phyloP scores from a whole-genome alignment of 2,888 invertebrate genomes.

The Trichogramma evanescens region DNA sequence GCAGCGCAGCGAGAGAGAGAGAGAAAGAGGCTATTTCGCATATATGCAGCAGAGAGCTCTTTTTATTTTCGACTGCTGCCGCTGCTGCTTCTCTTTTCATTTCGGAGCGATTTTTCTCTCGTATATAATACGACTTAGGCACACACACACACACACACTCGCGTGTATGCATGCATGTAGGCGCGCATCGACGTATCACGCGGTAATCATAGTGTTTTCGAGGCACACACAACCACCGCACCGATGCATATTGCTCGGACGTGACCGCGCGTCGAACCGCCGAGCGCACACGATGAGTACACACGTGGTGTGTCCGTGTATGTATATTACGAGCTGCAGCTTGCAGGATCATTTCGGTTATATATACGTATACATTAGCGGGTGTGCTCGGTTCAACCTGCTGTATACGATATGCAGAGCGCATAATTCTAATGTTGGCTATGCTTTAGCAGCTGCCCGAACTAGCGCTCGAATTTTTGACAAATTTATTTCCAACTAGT shows the following conservation, averaged over 20 bases:
- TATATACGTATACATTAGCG: too few species aligned
- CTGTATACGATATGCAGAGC: neutral
- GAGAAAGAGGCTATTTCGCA: conserved; percentile 29
- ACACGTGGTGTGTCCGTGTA: neutral
- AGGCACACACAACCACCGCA: neutral
- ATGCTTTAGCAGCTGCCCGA: too few species aligned
- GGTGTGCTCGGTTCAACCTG: too few species aligned
- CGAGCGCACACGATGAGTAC: neutral
- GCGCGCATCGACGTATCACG: conserved; percentile 29
- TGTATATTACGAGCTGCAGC: neutral
- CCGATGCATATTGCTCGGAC: conserved; percentile 38
- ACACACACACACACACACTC: conserved; percentile 23
- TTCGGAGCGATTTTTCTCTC: conserved; percentile 9
- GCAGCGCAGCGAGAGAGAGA: too few species aligned
- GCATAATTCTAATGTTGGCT: neutral
- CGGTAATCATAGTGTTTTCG: conserved; percentile 44
- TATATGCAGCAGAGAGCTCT: conserved; percentile 25
- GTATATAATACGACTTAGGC: conserved; percentile 27
- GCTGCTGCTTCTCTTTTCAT: neutral
- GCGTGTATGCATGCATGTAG: too few species aligned
- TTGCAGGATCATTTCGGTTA: too few species aligned
- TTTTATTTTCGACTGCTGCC: conserved; percentile 6
- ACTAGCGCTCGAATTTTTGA: too few species aligned
- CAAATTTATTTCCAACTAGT: too few species aligned
- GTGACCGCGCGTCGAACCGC: conserved; percentile 32